phyloP scores from a whole-genome alignment of 92 coral and sea anemone genomes.

The Umimayanthus kanabou region DNA sequence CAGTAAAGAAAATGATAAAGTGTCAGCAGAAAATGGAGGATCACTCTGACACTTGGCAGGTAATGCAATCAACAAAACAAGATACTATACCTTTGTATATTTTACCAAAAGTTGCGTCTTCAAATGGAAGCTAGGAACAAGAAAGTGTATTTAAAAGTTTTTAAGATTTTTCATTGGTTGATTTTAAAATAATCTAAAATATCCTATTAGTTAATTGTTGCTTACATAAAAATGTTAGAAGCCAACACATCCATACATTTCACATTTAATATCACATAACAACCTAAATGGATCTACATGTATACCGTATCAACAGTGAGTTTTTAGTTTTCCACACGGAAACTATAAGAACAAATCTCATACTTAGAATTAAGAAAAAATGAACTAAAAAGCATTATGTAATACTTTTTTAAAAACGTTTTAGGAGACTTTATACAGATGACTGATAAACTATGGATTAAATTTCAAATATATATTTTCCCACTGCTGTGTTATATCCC shows the following conservation, averaged over 20 bases:
- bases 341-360: no score
- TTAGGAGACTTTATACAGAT: no score
- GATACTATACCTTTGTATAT: constrained; percentile 75
- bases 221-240: no score
- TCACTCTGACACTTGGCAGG: neutral
- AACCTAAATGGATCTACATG: no score
- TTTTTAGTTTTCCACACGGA: neutral
- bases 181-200: neutral
- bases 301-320: no score
- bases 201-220: neutral
- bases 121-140: constrained; percentile 66
- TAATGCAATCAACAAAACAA: neutral
- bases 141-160: neutral
- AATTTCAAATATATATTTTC: no score
- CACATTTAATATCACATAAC: neutral
- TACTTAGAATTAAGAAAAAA: no score
- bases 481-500: no score
- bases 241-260: neutral
- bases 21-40: neutral
- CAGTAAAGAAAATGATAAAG: neutral
- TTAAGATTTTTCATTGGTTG: neutral
- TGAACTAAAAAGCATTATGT: no score
- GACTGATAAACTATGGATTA: no score
- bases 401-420: no score
- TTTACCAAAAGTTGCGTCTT: constrained; percentile 59